Base-by-base conservation (phyloP, 2,113 vertebrate genomes). In the Nothoprocta perdicaria region DNA sequence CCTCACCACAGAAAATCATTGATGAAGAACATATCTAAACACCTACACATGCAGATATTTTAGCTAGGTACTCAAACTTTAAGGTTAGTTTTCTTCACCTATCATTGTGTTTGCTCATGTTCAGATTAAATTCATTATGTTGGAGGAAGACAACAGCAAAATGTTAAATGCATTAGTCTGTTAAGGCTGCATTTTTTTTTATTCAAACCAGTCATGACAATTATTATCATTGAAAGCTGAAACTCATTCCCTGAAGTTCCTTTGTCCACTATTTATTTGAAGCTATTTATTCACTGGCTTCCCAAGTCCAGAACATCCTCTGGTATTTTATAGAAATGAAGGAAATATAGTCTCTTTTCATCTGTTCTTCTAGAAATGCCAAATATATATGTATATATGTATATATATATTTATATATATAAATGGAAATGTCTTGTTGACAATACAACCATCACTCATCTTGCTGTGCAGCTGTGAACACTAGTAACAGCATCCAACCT, bases 301-400 rank as follows among this genome's bases (percentile, higher is more conserved):
- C 31, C 23, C 13, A 4, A 1, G 23, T 80, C 18, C 0, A 1
- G 15, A 83, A 86, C 22, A 57, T 14, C 3, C 0, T 0, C 22
- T n/a, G 76, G 35, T 50, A 74, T 10, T 41, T 84, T 41, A 19
- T 53, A 62, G 22, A 61, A 6, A 83, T 2, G 27, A 69, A 58
- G 65, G 5, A 22, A 27, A 60, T 2, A 10, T 2, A 57, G 15
- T 3, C 3, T 40, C 23, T 66, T 60, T 53, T 53, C 4, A 7
- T 45, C 14, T 86, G 22, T 14, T 43, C 14, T 53, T 14, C 8
- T 52, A 61, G n/a, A 86, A 83, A 69, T 73, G 27, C 3, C 12
- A 72, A 40, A 48, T 48, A 48, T 23, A 48, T 48, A 48, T 22
- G 22, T 35, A 66, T 24, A 52, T 68, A 23, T 43, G 10, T 48